phyloP scores from a whole-genome alignment of 2,797 vertebrate genomes.

The Cossypha caffra region DNA sequence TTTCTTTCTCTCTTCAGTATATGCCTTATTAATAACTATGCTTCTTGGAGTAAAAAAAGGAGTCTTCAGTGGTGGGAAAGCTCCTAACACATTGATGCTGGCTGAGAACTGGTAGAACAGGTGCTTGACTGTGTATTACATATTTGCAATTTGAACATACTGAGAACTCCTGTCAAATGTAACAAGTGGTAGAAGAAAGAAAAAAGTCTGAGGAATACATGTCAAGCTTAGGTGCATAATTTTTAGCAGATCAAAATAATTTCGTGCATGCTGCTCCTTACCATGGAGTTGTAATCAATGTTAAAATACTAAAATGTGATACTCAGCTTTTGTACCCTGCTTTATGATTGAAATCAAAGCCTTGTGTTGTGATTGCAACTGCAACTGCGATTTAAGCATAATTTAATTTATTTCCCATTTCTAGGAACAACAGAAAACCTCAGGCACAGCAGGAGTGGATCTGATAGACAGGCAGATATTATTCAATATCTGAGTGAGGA shows the following conservation, averaged over 20 bases:
- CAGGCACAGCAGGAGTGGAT: slow-evolving; percentile 89
- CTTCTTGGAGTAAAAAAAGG: not conserved
- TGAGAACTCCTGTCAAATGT: not conserved
- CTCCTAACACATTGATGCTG: not conserved
- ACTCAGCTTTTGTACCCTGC: not conserved
- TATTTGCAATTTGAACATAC: not conserved
- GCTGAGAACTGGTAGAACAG: not conserved
- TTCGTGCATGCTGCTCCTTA: not conserved
- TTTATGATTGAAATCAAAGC: not conserved
- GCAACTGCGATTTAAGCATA: not conserved
- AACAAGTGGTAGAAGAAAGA: not conserved
- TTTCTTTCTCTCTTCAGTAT: not conserved
- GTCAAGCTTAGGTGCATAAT: not conserved
- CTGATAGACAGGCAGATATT: slow-evolving; percentile 89
- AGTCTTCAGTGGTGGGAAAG: not conserved
- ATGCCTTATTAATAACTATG: not conserved
- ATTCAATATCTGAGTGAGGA: slow-evolving; percentile 91
- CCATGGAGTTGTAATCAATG: not conserved
- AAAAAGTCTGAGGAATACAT: not conserved
- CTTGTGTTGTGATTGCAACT: not conserved
- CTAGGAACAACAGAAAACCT: slow-evolving; percentile 88
- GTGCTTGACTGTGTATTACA: not conserved
- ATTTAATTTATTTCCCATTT: not conserved
- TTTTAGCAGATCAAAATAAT: not conserved
- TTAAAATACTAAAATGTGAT: not conserved